Base-by-base conservation (phyloP, 2,797 vertebrate genomes). In the Morus bassanus region DNA sequence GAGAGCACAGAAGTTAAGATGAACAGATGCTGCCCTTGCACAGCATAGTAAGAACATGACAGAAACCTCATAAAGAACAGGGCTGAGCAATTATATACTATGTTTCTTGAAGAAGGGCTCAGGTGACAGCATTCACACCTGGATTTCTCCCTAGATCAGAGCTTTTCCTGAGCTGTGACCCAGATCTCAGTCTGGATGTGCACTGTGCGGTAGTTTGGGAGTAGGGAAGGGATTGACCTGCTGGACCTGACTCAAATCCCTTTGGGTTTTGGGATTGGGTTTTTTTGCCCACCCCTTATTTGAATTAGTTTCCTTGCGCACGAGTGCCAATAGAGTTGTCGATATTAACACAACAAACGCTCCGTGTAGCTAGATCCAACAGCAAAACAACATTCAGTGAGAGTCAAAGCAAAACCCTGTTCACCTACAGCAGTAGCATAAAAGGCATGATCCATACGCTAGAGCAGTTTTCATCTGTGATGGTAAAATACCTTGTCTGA, bases 401-500 rank as follows among this genome's bases (percentile, higher is more conserved):
- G 4, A 89, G 61, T 79, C 53, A 43, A 63, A 95, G 77, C 75
- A 85, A 84, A 85, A 37, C 39, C 60, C 14, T 18, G 3, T 84
- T 93, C 72, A 78, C 90, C 80, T 65, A 8, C 53, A 92, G 85
- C 78, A 81, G 80, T 46, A 92, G 56, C 72, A 61, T 77, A 70
- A 81, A 91, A 95, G 95, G 95, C 87, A 79, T 41, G 90, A 78
- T 33, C 85, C 82, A 39, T 51, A 7, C 51, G 79, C 87, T 92
- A 45, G 16, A 83, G 78, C 88, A 88, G 35, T 91, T 96, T 85
- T 91, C 95, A 91, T 93, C 82, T 64, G 80, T 94, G 82, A 82
- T 76, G 84, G 72, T 90, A 92, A 89, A 93, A 93, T 57, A 84
- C 84, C 57, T 94, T 95, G 91, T 95, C 92, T 96, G 89, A 93